Conservation (phyloP, 2,888 invertebrate genomes). For the Cerceris rybyensis region DNA sequence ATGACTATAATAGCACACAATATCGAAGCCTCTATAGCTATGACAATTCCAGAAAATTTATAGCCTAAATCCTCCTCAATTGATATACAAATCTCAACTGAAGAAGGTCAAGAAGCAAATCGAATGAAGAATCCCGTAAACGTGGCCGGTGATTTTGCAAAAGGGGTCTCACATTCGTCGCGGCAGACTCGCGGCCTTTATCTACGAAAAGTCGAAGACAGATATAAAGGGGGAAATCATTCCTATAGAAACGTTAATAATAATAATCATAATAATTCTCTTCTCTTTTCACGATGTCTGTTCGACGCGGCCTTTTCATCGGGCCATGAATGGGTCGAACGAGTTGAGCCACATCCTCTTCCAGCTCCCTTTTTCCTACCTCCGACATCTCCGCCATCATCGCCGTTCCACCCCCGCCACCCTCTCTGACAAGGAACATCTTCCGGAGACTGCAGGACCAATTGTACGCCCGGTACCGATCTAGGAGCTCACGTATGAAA, state of each 20-base stretch:
- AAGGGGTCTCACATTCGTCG: constrained; percentile 56
- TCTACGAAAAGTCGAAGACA: constrained; percentile 77
- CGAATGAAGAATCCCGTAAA: constrained; percentile 36
- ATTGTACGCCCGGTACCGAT: constrained; percentile 62
- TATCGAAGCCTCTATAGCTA: too few relatives aligned
- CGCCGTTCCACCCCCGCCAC: constrained; percentile 33
- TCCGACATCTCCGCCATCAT: constrained; percentile 57
- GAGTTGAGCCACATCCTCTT: constrained; percentile 81
- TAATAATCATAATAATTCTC: constrained; percentile 81
- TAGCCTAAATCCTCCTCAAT: too few relatives aligned
- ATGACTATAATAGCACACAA: too few relatives aligned
- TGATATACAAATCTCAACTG: background rate
- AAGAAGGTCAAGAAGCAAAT: background rate
- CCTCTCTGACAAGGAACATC: constrained; percentile 60
- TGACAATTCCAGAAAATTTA: too few relatives aligned
- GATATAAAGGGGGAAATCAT: constrained; percentile 79
- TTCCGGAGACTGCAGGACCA: constrained; percentile 60
- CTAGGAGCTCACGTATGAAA: constrained; percentile 67
- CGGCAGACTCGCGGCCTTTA: constrained; percentile 63
- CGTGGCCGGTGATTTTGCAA: constrained; percentile 49
- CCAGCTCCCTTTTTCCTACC: constrained; percentile 70
- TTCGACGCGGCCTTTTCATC: constrained; percentile 80
- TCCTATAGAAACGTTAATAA: constrained; percentile 80
- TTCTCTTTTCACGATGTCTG: constrained; percentile 79
- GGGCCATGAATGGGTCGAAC: constrained; percentile 80